Base-by-base conservation (phyloP, 2,888 invertebrate genomes). In the Aspidiotus destructor region DNA sequence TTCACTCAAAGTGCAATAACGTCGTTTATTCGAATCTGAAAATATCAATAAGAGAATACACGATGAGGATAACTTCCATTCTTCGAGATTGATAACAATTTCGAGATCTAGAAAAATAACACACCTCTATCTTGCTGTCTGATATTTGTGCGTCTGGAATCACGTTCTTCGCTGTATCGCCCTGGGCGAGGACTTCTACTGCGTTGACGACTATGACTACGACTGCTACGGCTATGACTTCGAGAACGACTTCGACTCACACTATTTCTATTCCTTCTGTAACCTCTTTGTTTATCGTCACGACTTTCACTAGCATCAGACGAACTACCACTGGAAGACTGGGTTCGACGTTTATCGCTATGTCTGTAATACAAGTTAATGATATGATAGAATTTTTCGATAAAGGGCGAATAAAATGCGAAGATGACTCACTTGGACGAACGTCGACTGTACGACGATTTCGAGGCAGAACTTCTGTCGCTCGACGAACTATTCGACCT, bases 121-220 rank as follows among this genome's bases (percentile, higher is more conserved):
- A 44, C 57, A 67, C 67, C 40, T 60, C 60, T 67, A 40, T 67
- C 67, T 40, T 48, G 10, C 40, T 67, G 58, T 48, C 48, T 58
- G 16, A 48, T 67, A 52, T 41, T 58, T 52, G 58, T 58, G 1
- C 28, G 28, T 28, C 41, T 58, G 13, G 13, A 28, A 28, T 60
- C 67, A 58, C 60, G 67, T 52, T 67, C 67, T 15, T 67, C 67
- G 15, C 60, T 67, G 15, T 67, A 60, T n/a, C 60, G 58, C 40
- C 67, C 44, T 8, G 48, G 17, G 11, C 60, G 60, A 7, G 60
- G 58, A 58, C 28, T 67, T 7, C 44, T 42, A n/a, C 58, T 67
- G 8, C 67, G 42, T 8, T 42, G 48, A 8, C 57, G 44, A 15
- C 67, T 67, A 1, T 44, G 54, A 17, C 57, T 41, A 13, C 58